A percentile compares a stretch with the other conserved stretches of the same genome.
phyloP scores from a whole-genome alignment of 2,888 invertebrate species.

The Leptopilina drosophilae region DNA sequence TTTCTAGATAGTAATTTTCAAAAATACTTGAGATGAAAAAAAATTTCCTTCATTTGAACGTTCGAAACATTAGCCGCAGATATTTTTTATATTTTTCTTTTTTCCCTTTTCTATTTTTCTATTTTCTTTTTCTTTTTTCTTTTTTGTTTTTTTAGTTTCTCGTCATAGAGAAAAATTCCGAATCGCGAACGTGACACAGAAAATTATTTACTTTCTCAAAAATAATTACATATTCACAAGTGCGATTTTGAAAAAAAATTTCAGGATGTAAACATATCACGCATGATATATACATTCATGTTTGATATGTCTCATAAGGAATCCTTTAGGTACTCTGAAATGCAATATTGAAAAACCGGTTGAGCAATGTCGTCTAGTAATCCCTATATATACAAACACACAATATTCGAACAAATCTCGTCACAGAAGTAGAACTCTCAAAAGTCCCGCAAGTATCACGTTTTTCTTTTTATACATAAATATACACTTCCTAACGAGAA shows the following conservation, averaged over 20 bases:
- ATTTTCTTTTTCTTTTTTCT: too few species aligned
- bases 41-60: too few species aligned
- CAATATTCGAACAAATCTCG: slow-evolving; percentile 24
- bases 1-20: too few species aligned
- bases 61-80: too few species aligned
- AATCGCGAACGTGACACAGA: too few species aligned
- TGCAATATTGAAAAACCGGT: slow-evolving; percentile 37
- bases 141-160: too few species aligned
- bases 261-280: not conserved
- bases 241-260: slow-evolving; percentile 9
- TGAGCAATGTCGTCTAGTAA: slow-evolving; percentile 30
- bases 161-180: too few species aligned
- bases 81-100: too few species aligned
- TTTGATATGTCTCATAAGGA: slow-evolving; percentile 7
- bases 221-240: not conserved
- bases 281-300: not conserved
- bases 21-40: too few species aligned
- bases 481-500: not conserved
- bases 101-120: too few species aligned
- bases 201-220: not conserved
- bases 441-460: slow-evolving; percentile 30
- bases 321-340: slow-evolving; percentile 26
- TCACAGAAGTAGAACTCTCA: slow-evolving; percentile 18
- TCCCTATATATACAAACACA: not conserved
- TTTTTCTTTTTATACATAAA: not conserved